These are phyloP conservation scores for Ctenoplectra terminalis DNA, from an alignment of 1,140 invertebrate genomes.

Conservation along the genomic window DNA sequence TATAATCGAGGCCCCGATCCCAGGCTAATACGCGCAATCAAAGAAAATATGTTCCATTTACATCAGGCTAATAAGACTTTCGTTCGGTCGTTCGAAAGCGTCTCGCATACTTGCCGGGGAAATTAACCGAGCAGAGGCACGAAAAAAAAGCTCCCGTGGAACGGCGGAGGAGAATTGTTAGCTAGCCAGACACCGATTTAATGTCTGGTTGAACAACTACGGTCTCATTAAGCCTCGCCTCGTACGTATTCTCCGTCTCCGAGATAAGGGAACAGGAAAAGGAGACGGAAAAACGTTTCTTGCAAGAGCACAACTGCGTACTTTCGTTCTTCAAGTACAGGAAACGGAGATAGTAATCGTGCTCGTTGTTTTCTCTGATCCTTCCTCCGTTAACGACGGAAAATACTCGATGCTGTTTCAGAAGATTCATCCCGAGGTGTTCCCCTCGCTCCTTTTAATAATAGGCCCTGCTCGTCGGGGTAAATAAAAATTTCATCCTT, in stretches of 20 bases:
- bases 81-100: background rate
- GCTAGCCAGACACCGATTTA: slow-evolving; percentile 63
- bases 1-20: too few relatives aligned
- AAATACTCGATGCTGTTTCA: slow-evolving; percentile 60
- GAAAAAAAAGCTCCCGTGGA: slow-evolving; percentile 22
- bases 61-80: background rate
- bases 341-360: slow-evolving; percentile 68
- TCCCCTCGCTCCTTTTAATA: background rate
- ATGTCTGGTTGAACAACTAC: slow-evolving; percentile 60
- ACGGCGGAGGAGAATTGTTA: slow-evolving; percentile 44
- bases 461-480: background rate
- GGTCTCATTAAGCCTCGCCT: slow-evolving; percentile 58
- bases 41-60: background rate
- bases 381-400: slow-evolving; percentile 56
- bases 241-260: slow-evolving; percentile 35
- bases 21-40: background rate
- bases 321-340: slow-evolving; percentile 61
- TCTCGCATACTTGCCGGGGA: slow-evolving; percentile 6
- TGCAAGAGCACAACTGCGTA: slow-evolving; percentile 27
- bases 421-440: slow-evolving; percentile 43
- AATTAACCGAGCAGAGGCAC: slow-evolving; percentile 2
- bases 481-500: slow-evolving; percentile 33
- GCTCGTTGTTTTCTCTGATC: slow-evolving; percentile 59
- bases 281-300: slow-evolving; percentile 54
- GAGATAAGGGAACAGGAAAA: slow-evolving; percentile 53